Percentiles rank a stretch among this genome's conserved stretches.
phyloP scores from a whole-genome alignment of 2,797 vertebrate genomes.

The Mus caroli region DNA sequence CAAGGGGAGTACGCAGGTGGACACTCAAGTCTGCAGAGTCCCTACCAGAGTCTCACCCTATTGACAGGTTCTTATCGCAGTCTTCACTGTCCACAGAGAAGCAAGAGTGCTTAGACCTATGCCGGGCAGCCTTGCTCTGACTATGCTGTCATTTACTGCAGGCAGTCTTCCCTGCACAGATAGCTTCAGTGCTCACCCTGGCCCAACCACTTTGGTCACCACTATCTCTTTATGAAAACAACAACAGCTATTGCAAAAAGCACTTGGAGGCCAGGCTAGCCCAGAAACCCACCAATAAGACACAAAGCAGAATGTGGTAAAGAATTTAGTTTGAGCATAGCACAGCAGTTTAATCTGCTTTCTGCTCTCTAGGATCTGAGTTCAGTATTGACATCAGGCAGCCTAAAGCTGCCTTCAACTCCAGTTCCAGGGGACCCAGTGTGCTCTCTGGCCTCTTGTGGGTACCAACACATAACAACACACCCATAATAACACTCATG shows the following conservation, averaged over 20 bases:
- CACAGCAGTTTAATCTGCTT: no score
- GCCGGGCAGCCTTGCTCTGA: no score
- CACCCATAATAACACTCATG: background rate
- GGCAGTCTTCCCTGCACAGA: background rate
- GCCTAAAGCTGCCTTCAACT: background rate
- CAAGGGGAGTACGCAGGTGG: no score
- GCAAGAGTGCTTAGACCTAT: background rate
- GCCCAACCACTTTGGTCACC: no score
- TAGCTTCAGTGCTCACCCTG: background rate
- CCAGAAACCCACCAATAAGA: background rate
- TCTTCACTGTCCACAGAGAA: background rate
- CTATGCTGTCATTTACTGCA: background rate
- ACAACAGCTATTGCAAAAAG: background rate
- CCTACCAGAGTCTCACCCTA: background rate
- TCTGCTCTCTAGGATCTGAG: background rate
- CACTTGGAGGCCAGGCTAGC: no score
- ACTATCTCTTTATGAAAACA: background rate
- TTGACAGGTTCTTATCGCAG: conserved; percentile 1
- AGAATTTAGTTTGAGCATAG: background rate
- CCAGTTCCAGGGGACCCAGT: no score
- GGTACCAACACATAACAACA: background rate
- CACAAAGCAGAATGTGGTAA: background rate
- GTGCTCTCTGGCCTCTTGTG: background rate
- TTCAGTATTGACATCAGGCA: background rate
- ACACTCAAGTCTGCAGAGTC: background rate